phyloP scores from a whole-genome alignment of 2,797 vertebrate genomes.

The Sebastes flavidus region DNA sequence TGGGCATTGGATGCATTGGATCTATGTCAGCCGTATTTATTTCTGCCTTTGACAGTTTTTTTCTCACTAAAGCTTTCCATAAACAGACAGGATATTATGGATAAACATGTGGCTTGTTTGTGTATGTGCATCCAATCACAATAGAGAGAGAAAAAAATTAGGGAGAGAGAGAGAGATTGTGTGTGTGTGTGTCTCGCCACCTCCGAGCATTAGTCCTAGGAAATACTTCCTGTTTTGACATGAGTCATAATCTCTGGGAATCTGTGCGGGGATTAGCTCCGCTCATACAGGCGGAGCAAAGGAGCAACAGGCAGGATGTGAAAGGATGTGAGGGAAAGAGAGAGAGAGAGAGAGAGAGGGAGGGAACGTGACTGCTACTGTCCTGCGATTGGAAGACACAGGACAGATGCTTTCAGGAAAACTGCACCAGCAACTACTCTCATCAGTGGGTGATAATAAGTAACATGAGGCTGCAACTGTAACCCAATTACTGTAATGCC shows the following conservation, averaged over 20 bases:
- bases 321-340: conserved; percentile 25
- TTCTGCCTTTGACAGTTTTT: neutral
- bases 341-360: neutral
- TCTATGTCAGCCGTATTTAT: conserved; percentile 38
- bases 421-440: neutral
- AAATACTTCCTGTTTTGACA: conserved; percentile 83
- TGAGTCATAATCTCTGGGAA: conserved; percentile 81
- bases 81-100: conserved; percentile 63
- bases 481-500: neutral
- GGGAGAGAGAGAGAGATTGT: neutral
- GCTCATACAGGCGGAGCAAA: conserved; percentile 59
- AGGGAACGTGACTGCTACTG: neutral
- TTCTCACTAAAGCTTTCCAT: conserved; percentile 37
- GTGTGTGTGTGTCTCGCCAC: conserved; percentile 50
- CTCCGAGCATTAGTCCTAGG: conserved; percentile 68
- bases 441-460: neutral
- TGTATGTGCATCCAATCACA: conserved; percentile 44
- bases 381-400: neutral
- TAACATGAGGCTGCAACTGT: neutral
- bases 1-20: neutral
- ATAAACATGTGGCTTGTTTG: conserved; percentile 63
- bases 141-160: conserved; percentile 3
- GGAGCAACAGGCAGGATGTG: conserved; percentile 68
- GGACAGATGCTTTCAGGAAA: neutral
- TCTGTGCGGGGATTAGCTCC: conserved; percentile 74